A percentile compares a stretch with the other conserved stretches of the same genome.
phyloP scores from a whole-genome alignment of 37 sponge, comb jelly and placozoan species.

The Ephydatia muelleri region DNA sequence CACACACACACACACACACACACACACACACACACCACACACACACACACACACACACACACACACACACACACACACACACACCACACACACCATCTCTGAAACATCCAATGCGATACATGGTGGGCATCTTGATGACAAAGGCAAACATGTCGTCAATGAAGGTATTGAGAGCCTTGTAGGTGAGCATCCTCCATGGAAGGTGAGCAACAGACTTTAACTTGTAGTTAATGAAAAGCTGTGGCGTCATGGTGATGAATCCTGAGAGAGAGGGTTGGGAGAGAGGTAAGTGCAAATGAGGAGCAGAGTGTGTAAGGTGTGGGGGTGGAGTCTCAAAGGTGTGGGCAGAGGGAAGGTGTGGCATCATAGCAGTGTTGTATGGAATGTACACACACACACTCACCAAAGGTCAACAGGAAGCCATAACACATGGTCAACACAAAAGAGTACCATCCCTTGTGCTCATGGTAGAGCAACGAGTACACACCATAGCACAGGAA shows the following conservation, averaged over 20 bases:
- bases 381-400: slow-evolving; percentile 4
- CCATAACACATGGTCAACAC: slow-evolving; percentile 91
- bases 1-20: too few relatives aligned
- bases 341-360: background rate
- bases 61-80: too few relatives aligned
- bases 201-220: slow-evolving; percentile 98
- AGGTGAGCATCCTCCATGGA: slow-evolving; percentile 99
- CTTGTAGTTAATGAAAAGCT: slow-evolving; percentile 99
- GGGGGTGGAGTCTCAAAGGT: background rate
- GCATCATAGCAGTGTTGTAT: background rate
- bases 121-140: slow-evolving; percentile 98
- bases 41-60: too few relatives aligned
- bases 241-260: slow-evolving; percentile 99
- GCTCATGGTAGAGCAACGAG: slow-evolving; percentile 97
- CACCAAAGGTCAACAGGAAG: slow-evolving; percentile 97
- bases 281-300: background rate
- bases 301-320: background rate
- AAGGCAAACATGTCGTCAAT: slow-evolving; percentile 99
- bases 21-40: too few relatives aligned
- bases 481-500: slow-evolving; percentile 93
- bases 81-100: slow-evolving; percentile 86
- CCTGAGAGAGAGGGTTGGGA: slow-evolving; percentile 31
- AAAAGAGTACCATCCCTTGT: slow-evolving; percentile 99
- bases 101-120: slow-evolving; percentile 97
- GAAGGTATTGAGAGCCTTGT: slow-evolving; percentile 99